A percentile compares a stretch with the other conserved stretches of the same genome.
These are phyloP conservation scores for Dicerorhinus sumatrensis DNA, from an alignment of 2,113 vertebrate genomes.

Conservation along the genomic window DNA sequence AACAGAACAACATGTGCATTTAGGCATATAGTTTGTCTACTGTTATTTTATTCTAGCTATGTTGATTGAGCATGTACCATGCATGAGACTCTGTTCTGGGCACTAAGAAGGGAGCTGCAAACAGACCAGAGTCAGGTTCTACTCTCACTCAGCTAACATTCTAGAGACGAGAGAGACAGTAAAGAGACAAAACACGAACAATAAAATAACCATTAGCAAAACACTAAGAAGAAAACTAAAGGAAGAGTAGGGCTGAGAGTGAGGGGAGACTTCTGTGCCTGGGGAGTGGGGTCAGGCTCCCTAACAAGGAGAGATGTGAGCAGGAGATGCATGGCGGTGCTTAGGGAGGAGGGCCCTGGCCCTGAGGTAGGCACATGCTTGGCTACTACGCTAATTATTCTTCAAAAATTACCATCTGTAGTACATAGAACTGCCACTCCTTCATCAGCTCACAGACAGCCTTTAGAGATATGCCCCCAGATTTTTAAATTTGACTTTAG, in stretches of 20 bases:
- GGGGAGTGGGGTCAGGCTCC: background rate
- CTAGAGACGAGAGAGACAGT: background rate
- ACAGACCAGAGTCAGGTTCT: too few species aligned
- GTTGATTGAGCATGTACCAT: rapidly evolving
- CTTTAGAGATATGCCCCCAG: background rate
- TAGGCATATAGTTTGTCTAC: background rate
- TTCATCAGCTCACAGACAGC: background rate
- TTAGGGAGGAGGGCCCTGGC: rapidly evolving
- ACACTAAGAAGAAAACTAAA: background rate
- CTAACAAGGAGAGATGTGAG: background rate
- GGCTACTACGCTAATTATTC: background rate
- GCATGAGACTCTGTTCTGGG: background rate
- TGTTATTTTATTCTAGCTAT: background rate
- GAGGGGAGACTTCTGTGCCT: rapidly evolving
- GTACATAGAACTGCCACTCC: rapidly evolving
- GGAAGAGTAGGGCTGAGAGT: background rate
- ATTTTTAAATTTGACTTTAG: too few species aligned
- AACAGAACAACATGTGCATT: rapidly evolving
- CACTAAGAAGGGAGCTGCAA: background rate
- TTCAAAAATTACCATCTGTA: rapidly evolving
- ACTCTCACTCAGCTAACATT: background rate
- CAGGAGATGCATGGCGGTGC: rapidly evolving
- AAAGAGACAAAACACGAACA: rapidly evolving
- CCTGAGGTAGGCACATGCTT: rapidly evolving
- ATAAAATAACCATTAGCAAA: rapidly evolving